Base-by-base conservation (phyloP, 2,797 vertebrate genomes). In the Malurus leucopterus region DNA sequence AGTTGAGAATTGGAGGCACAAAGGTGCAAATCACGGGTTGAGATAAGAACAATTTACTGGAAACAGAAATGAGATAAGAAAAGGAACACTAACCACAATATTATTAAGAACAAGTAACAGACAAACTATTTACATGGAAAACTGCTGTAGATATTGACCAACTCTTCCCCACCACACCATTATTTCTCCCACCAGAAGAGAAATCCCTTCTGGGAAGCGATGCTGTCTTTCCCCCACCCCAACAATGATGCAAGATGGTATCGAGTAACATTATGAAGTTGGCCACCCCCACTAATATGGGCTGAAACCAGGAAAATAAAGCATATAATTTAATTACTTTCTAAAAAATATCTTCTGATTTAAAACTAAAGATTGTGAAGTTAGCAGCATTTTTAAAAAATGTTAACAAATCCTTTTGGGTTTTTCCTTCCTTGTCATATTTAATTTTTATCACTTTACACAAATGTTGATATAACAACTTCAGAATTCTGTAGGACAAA, bases 391-490 rank as follows among this genome's bases (percentile, higher is more conserved):
- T 73, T 72, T 72, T 7, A n/a, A 30, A 84, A 72, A 57, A 2
- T 21, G 4, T 19, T 67, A 67, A 50, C 15, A 87, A 63, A 84
- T 15, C 1, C 0, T 0, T 67, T 32, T 9, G 5, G 1, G 0
- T 4, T 18, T 62, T 75, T 61, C 32, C 21, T 74, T 40, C 19
- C 23, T 69, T 41, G 13, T 30, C 4, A 21, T 4, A 9, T 76
- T 18, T 49, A 64, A 69, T 76, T 89, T 84, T 74, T 50, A 36
- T 82, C 41, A 34, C 11, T 92, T 88, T 89, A 72, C 57, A 44
- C 6, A 22, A 26, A 62, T 26, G 4, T 24, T 23, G 12, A 53
- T 74, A 21, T 18, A 72, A 14, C 13, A 91, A 29, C 11, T 26
- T 73, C 29, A 69, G 26, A 82, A 38, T 74, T 82, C 19, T 90